These are phyloP conservation scores for Iguana delicatissima DNA, from an alignment of 2,797 vertebrate genomes.

Conservation along the genomic window DNA sequence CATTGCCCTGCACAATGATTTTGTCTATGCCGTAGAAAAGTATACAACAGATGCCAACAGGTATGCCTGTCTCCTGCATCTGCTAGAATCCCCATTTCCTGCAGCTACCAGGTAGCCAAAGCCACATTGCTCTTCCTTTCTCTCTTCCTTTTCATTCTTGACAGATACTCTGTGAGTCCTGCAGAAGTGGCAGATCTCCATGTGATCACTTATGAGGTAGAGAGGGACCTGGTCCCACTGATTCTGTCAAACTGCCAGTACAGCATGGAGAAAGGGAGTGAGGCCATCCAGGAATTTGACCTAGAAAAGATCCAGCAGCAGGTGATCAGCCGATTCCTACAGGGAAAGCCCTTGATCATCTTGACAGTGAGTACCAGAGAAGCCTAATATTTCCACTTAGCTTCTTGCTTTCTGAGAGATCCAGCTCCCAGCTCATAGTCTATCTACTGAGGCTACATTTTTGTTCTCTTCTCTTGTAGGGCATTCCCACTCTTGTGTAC, in stretches of 20 bases:
- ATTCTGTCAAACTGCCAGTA: constrained; percentile 95
- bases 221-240: constrained; percentile 90
- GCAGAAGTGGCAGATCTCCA: constrained; percentile 91
- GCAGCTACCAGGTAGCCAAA: neutral
- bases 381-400: neutral
- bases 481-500: constrained; percentile 91
- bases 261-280: constrained; percentile 88
- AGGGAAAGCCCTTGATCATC: constrained; percentile 91
- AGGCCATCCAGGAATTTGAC: constrained; percentile 88
- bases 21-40: constrained; percentile 84
- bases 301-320: constrained; percentile 93
- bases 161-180: constrained; percentile 89
- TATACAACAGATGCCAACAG: constrained; percentile 83
- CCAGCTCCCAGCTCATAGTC: neutral
- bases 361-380: constrained; percentile 67
- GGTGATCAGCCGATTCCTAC: constrained; percentile 88
- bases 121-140: neutral
- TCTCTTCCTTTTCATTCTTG: constrained; percentile 36
- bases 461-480: constrained; percentile 78
- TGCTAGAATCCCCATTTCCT: rapidly evolving
- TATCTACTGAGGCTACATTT: neutral
- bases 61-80: constrained; percentile 71
- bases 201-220: constrained; percentile 91
- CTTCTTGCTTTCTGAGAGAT: neutral
- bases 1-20: constrained; percentile 90